A percentile compares a stretch with the other conserved stretches of the same genome.
These are phyloP conservation scores for Tachystola acroxantha DNA, from an alignment of 2,888 invertebrate genomes.

Conservation along the genomic window DNA sequence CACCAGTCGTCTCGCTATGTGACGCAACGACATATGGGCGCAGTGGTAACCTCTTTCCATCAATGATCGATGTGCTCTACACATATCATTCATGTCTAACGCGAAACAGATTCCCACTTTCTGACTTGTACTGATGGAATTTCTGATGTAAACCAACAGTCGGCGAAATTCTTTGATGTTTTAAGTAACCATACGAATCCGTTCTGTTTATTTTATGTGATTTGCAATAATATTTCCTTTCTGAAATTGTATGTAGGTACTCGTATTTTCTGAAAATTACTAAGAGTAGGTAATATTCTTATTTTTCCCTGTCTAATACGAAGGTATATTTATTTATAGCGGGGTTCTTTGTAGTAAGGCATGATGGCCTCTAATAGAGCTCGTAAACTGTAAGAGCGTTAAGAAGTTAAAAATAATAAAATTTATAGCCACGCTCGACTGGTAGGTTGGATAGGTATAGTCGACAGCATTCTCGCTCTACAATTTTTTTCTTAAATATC, in stretches of 20 bases:
- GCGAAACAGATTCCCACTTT: conserved; percentile 42
- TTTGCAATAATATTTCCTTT: neutral
- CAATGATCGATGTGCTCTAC: conserved; percentile 44
- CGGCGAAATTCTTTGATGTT: conserved; percentile 50
- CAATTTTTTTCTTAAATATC: too few species aligned
- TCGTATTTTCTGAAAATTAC: neutral
- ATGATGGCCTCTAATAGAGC: too few species aligned
- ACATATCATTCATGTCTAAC: conserved; percentile 43
- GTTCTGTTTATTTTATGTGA: conserved; percentile 8
- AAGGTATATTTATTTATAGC: too few species aligned
- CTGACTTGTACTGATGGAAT: conserved; percentile 41
- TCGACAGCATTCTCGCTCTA: too few species aligned
- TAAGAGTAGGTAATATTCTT: too few species aligned
- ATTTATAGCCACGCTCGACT: too few species aligned
- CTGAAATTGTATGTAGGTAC: neutral
- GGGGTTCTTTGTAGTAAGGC: too few species aligned
- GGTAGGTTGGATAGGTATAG: too few species aligned
- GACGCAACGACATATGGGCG: conserved; percentile 14
- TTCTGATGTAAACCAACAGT: conserved; percentile 43
- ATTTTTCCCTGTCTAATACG: too few species aligned
- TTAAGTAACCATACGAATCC: conserved; percentile 12
- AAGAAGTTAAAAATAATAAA: neutral
- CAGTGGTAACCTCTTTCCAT: conserved; percentile 22
- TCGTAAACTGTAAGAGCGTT: neutral
- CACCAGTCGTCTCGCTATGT: conserved; percentile 20